Evolutionary conservation across 2,113 vertebrate genomes (phyloP).

Genomic region (Rattus norvegicus): DNA sequence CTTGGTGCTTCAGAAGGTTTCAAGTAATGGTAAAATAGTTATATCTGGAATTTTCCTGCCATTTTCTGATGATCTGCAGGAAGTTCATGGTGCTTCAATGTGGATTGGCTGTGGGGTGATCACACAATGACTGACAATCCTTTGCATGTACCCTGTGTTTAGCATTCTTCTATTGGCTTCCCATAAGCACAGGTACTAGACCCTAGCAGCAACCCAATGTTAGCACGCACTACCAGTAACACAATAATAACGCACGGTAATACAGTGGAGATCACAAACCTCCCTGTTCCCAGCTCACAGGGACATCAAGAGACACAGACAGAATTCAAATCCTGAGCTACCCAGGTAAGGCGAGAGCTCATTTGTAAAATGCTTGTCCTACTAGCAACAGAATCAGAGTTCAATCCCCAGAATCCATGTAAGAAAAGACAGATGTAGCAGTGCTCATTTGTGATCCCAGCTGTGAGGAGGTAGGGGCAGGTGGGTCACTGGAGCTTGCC

Average conservation of each 20-base stretch:
- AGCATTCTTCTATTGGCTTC: fast-evolving
- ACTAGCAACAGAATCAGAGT: too few species aligned
- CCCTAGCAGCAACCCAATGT: background rate
- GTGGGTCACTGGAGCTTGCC: too few species aligned
- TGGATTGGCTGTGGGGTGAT: too few species aligned
- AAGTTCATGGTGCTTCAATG: fast-evolving
- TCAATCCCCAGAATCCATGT: too few species aligned
- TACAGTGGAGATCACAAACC: background rate
- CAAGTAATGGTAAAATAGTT: background rate
- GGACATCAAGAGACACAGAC: background rate
- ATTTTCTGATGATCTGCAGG: background rate
- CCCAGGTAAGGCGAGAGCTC: background rate
- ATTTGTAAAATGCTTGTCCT: background rate
- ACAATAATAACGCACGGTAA: background rate
- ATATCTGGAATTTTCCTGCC: background rate
- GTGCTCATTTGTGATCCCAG: background rate
- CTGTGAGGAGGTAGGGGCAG: too few species aligned
- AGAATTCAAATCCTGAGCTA: background rate
- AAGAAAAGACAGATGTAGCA: background rate
- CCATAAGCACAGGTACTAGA: background rate
- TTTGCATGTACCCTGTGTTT: fast-evolving
- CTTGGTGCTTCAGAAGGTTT: background rate
- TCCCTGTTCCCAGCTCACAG: background rate
- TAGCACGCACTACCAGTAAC: background rate
- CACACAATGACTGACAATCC: background rate